Evolutionary conservation across 2,797 vertebrate genomes (phyloP), one percentile per base, ranked within the genome.

Genomic region (Choloepus didactylus): DNA sequence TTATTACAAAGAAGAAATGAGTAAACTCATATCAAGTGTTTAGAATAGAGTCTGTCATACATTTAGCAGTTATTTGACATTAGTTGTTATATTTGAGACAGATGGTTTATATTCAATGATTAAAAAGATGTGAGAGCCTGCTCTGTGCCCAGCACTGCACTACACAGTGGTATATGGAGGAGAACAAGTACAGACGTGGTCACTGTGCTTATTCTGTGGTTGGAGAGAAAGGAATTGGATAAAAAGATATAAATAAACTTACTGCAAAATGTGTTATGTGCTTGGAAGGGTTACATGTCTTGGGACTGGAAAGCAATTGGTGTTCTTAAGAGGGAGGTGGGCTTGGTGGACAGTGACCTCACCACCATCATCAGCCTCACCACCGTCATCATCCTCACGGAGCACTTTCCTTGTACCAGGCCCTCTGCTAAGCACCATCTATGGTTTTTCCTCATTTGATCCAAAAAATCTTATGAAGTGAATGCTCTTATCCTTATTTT

Each of bases 1-100:
- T 80, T 66, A 59, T 35, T 80, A 44, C 4, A 76, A 82, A 46
- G 69, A 82, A 88, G 86, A 88, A 81, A 46, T 54, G 51, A 85
- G 12, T 29, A 29, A 81, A 66, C 19, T 31, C 72, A 27, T 66
- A 5, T 21, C 10, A 79, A 12, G 73, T 29, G 46, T 66, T 88
- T 76, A 35, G 23, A 73, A 59, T 27, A 75, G 6, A 16, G 72
- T 18, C 35, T 49, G 51, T 41, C 27, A 4, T 38, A 1, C 38
- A 44, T 29, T 21, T 82, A 1, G 25, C 59, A 38, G 44, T 73
- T 73, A 7, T 70, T 76, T 19, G 44, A 41, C 51, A 27, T 69
- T 73, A 85, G 35, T 38, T 46, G 3, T 91, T 60, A 29, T 49
- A 16, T 31, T 49, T 10, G 35, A 7, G 79, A 79, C 23, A n/a